These are phyloP conservation scores for Montipora capricornis DNA, from an alignment of 64 coral and sea anemone genomes.

Conservation along the genomic window DNA sequence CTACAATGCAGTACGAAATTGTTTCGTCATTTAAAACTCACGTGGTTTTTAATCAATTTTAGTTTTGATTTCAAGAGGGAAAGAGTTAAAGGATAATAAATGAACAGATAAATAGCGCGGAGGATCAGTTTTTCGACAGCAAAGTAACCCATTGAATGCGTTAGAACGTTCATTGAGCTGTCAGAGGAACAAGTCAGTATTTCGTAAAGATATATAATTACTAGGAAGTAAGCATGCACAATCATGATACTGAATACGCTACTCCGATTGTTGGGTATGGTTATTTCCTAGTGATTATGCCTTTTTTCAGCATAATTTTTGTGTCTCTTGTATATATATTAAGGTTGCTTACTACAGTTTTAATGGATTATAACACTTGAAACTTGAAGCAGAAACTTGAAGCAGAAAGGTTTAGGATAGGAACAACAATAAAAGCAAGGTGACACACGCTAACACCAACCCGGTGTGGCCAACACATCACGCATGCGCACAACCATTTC, in stretches of 20 bases:
- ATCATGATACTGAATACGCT: no score
- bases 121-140: neutral
- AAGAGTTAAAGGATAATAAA: neutral
- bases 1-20: neutral
- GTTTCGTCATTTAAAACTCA: no score
- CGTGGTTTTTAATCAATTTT: no score
- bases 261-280: neutral
- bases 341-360: no score
- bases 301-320: neutral
- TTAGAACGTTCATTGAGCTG: neutral
- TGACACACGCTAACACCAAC: no score
- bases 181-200: neutral
- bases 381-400: neutral
- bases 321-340: no score
- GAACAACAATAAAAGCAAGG: neutral
- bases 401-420: no score
- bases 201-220: no score
- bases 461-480: no score
- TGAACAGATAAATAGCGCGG: neutral
- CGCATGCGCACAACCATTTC: no score
- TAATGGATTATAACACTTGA: no score
- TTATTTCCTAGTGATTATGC: neutral
- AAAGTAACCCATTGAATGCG: neutral
- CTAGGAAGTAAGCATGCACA: no score
- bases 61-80: neutral